Conservation (phyloP, 2,888 invertebrate genomes). For the Plebejus anna region DNA sequence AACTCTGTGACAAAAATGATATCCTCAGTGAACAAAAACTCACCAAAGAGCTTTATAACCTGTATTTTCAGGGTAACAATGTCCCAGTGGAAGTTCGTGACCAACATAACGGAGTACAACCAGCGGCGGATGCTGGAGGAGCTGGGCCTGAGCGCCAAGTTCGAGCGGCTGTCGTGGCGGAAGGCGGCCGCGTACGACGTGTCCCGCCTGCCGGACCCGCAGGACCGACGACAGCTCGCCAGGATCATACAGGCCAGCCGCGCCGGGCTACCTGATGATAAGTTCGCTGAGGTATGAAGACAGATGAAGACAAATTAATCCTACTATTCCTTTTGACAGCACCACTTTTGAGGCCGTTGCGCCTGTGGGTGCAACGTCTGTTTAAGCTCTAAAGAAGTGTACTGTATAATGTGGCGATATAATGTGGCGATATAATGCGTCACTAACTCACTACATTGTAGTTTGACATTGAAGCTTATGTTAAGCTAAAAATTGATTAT, state of each 20-base stretch:
- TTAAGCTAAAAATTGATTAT: too few relatives aligned
- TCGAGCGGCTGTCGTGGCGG: constrained; percentile 87
- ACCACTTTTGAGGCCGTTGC: too few relatives aligned
- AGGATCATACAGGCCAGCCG: constrained; percentile 85
- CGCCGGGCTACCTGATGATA: constrained; percentile 86
- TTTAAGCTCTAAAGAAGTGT: too few relatives aligned
- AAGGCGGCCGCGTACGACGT: constrained; percentile 85
- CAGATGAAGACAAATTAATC: too few relatives aligned
- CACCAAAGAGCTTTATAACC: neutral
- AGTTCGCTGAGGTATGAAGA: constrained; percentile 83
- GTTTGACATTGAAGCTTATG: neutral
- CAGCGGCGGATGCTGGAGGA: constrained; percentile 86
- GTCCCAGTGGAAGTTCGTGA: constrained; percentile 88
- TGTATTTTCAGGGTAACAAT: constrained; percentile 76
- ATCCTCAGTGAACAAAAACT: too few relatives aligned
- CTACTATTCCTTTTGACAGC: too few relatives aligned
- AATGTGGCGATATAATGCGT: too few relatives aligned
- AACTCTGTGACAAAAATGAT: neutral
- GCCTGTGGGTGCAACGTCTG: too few relatives aligned
- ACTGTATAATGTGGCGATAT: too few relatives aligned
- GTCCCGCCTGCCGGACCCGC: constrained; percentile 83
- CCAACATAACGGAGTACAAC: constrained; percentile 87
- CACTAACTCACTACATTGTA: neutral
- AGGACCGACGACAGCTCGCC: constrained; percentile 83
- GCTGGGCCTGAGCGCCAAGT: constrained; percentile 84